Base-by-base conservation (phyloP, 2,113 vertebrate genomes). In the Toxotes jaculatrix region DNA sequence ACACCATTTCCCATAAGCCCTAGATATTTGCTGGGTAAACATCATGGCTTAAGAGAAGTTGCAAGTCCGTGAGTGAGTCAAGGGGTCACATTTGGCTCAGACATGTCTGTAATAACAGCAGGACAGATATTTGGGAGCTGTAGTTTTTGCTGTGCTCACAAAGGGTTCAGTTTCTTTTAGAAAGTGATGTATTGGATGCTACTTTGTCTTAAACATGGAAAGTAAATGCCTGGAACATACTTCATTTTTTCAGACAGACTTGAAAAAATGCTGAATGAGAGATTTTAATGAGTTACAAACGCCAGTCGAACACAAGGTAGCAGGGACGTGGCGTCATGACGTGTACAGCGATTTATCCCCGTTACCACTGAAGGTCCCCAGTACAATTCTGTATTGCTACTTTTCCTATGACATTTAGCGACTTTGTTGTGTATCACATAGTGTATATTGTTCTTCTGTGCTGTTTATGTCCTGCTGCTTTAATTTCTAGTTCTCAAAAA, bases 401-500 rank as follows among this genome's bases (percentile, higher is more conserved):
- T 47, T 53, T 47, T 53, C 34, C 23, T 32, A 4, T 47, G 51
- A 49, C 42, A 71, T n/a, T 82, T 38, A 40, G 17, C 43, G 13
- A 49, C 61, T 49, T 42, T 34, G 14, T 60, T 49, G 27, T 27
- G 27, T 27, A 27, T 27, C 27, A 27, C 27, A 45, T 3, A 5
- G 2, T 61, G 14, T 4, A 31, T 8, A 31, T 7, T 57, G 17
- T 61, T 61, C 16, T 36, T 60, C 40, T 42, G 23, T 34, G 31
- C 3, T 55, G 51, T 36, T 64, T 61, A 40, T 40, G 23, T 4
- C 45, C 60, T 23, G 17, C 17, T 77, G 5, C 60, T 80, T 79
- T 66, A 68, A 62, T 65, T 84, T 83, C 14, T 47, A 16, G 31
- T 23, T 61, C 57, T 63, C 40, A 57, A 59, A 64, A 56, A 11